These are phyloP conservation scores for Drosophila subobscura DNA, from an alignment of 1,140 invertebrate genomes.

Conservation along the genomic window DNA sequence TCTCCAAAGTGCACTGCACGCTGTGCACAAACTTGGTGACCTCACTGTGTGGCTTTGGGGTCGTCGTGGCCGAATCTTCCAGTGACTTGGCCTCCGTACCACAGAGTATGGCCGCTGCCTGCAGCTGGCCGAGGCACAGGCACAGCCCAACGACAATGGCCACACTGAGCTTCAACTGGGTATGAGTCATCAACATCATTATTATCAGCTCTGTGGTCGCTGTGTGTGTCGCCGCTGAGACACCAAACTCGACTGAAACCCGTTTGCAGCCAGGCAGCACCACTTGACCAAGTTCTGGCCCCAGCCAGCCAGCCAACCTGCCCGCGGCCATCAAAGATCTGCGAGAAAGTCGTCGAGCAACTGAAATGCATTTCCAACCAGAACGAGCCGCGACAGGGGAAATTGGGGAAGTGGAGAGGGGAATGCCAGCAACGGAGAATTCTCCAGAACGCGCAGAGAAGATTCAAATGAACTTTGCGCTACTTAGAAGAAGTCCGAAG, in stretches of 20 bases:
- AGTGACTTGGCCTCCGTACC: conserved; percentile 38
- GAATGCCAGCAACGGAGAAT: neutral
- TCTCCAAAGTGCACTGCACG: conserved; percentile 71
- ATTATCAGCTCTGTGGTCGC: neutral
- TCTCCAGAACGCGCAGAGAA: conserved; percentile 9
- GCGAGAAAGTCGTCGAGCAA: conserved; percentile 69
- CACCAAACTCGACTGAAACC: conserved; percentile 68
- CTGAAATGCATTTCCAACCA: conserved; percentile 41
- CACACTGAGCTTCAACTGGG: conserved; percentile 2
- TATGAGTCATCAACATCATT: conserved; percentile 44
- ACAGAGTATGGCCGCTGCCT: conserved; percentile 56
- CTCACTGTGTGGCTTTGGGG: conserved; percentile 58
- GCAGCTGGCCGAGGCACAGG: conserved; percentile 25
- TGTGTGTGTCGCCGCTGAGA: conserved; percentile 43
- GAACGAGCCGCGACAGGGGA: neutral
- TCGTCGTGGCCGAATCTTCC: neutral
- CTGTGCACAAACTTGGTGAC: conserved; percentile 70
- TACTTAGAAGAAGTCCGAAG: neutral
- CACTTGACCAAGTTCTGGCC: conserved; percentile 64
- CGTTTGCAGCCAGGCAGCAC: conserved; percentile 50
- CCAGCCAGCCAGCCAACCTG: conserved; percentile 8
- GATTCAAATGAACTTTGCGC: no score
- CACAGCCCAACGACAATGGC: conserved; percentile 15
- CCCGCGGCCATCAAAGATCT: conserved; percentile 12
- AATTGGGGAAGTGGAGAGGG: neutral